Evolutionary conservation across 2,888 invertebrate species (phyloP), one percentile per base, ranked within the genome.

Genomic region (Oscheius sp.): DNA sequence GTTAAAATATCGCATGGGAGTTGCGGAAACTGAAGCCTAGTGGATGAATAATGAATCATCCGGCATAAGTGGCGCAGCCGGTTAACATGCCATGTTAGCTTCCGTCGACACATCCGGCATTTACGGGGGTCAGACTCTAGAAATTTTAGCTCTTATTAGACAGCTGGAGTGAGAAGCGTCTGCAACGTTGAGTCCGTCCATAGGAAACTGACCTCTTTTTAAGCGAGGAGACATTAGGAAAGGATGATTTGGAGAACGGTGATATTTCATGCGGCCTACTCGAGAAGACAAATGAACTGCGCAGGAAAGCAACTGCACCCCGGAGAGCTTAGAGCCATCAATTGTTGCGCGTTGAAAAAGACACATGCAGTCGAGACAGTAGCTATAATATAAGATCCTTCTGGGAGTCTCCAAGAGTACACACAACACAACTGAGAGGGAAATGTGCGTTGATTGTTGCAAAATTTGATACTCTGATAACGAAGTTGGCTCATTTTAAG

Each of bases 11-110:
- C 55, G 53, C 55, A 55, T 53, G 42, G 42, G 55, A 37, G 55
- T 68, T 33, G 32, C 53, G 55, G 68, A 68, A 68, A 68, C 68
- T 68, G 68, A 68, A 55, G 68, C 68, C 68, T 35, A 35, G 13
- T 55, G 55, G 68, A 68, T 68, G 68, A 68, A 68, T 68, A 68
- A 68, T 68, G 68, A 68, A 68, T 68, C 68, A 68, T 55, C 68
- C 55, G 35, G 55, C 68, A 68, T 68, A 68, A 68, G 68, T 68
- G 68, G 37, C 55, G 37, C 42, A 55, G 55, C 68, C 68, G 55
- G 68, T 68, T 53, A 55, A 68, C 68, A 68, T 68, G 68, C 68
- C 55, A 68, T 68, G 68, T 68, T 53, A 68, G 68, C 68, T 68
- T 68, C 68, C 68, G 68, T 68, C 55, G 68, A 55, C 68, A 68